phyloP scores from a whole-genome alignment of 2,797 vertebrate species.

The Scyliorhinus canicula region DNA sequence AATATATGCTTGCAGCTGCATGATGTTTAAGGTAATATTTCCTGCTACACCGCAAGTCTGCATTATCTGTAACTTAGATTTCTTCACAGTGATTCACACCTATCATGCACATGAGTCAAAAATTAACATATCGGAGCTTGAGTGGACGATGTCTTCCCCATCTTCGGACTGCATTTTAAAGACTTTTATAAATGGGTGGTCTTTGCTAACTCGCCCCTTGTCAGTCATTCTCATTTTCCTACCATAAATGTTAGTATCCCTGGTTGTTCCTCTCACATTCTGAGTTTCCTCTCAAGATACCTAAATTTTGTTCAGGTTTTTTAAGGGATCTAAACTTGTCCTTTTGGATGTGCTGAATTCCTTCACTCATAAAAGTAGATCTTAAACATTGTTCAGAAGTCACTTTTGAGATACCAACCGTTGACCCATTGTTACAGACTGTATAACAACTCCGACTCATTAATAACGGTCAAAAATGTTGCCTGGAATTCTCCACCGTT shows the following conservation, averaged over 20 bases:
- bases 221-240: background rate
- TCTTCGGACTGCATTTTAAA: background rate
- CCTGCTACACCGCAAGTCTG: background rate
- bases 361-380: background rate
- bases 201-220: background rate
- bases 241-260: background rate
- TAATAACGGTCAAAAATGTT: background rate
- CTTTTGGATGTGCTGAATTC: background rate
- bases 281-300: background rate
- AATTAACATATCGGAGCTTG: background rate
- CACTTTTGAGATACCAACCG: background rate
- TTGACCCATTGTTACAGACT: background rate
- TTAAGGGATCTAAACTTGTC: background rate
- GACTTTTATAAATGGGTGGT: background rate
- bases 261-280: background rate
- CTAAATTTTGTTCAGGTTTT: background rate
- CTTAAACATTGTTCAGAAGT: background rate
- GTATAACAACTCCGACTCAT: background rate
- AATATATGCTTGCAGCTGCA: background rate
- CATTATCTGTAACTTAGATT: background rate
- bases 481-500: no score
- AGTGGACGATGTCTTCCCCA: background rate
- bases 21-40: background rate
- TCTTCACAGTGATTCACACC: background rate
- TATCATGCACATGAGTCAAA: background rate